phyloP scores from a whole-genome alignment of 92 coral and sea anemone species.

The Virgularia gustaviana region DNA sequence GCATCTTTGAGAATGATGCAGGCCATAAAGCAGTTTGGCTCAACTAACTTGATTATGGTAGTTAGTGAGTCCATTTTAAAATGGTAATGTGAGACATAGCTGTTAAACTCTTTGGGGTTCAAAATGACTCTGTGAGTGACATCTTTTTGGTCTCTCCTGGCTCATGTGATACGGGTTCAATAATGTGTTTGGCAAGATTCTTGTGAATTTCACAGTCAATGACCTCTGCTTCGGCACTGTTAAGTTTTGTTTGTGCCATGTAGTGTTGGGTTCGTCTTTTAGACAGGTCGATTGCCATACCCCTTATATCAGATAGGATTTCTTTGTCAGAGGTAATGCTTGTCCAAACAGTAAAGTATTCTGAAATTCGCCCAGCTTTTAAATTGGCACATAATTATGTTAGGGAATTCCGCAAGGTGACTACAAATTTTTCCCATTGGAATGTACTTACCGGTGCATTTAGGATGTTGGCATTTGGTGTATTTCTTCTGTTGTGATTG shows the following conservation, averaged over 20 bases:
- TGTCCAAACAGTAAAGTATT: conserved; percentile 1
- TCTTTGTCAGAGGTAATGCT: conserved; percentile 5
- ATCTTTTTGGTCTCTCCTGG: background rate
- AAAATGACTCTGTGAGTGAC: conserved; percentile 7
- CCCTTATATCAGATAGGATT: background rate
- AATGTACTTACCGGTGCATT: background rate
- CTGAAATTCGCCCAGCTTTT: background rate
- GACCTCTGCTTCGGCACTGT: background rate
- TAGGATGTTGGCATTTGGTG: background rate
- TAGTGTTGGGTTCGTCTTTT: background rate
- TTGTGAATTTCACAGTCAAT: background rate
- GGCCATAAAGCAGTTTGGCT: conserved; percentile 12
- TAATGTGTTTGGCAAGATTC: background rate
- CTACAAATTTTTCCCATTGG: background rate
- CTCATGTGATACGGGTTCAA: background rate
- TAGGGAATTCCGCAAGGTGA: background rate
- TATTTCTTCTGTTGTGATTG: conserved; percentile 1
- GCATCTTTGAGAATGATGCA: background rate
- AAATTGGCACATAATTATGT: background rate
- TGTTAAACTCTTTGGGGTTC: conserved; percentile 9
- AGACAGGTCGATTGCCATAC: background rate
- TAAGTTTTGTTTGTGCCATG: background rate
- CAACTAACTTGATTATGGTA: conserved; percentile 2
- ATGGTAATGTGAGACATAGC: conserved; percentile 8
- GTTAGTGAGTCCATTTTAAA: conserved; percentile 8